Base-by-base conservation (phyloP, 1,140 invertebrate species). In the Micrasema minimum region DNA sequence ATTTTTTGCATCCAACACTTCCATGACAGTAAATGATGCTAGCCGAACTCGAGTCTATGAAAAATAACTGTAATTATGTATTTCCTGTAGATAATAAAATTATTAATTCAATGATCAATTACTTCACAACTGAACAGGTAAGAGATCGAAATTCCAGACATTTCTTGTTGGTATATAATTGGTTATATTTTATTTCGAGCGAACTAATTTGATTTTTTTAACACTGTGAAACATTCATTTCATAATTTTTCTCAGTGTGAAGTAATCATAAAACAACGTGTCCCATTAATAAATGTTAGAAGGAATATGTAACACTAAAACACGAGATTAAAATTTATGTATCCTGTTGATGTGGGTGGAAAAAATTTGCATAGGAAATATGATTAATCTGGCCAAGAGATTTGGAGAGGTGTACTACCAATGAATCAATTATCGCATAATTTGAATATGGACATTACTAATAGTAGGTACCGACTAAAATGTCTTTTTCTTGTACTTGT, bases 31-130 rank as follows among this genome's bases (percentile, higher is more conserved):
- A 66, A 66, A 66, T 14, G 20, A 26, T 38, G 48, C 48, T 66
- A 11, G 38, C 10, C 23, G 14, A 2, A 14, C 31, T 18, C 46
- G 12, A 37, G 9, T 66, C 45, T 38, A 66, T 62, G 64, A 53
- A 50, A 66, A 53, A 66, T 66, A 51, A 66, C 48, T 53, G 64
- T 53, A 10, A 69, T 69, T 61, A 69, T 57, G 45, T 4, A 69
- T 57, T 69, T 69, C 57, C 67, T 64, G 41, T 64, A n/a, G 23
- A 64, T 46, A 64, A 64, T 64, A 64, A 64, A 16, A 64, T 45
- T 45, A 64, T 64, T 64, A 64, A 64, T 64, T 46, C 5, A 11
- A 64, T 31, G 43, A 31, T 46, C 20, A 64, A n/a, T 31, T 26
- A 41, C 59, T 46, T 14, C 59, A 48, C 16, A 14, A 18, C 35